Base-by-base conservation (phyloP, 2,113 vertebrate species). In the Ovibos moschatus region DNA sequence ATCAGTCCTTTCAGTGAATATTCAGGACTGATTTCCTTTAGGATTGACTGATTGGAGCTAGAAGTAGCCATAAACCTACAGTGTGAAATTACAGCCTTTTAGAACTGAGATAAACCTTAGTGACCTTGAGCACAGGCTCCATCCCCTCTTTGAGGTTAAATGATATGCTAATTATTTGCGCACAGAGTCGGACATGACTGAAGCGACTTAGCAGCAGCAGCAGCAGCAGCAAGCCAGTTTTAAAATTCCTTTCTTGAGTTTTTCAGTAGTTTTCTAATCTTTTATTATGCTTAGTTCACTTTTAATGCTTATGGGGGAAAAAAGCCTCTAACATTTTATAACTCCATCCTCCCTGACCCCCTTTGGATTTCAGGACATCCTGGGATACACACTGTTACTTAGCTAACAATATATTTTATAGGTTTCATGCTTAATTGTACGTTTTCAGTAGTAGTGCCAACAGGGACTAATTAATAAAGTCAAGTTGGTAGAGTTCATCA, bases 391-490 rank as follows among this genome's bases (percentile, higher is more conserved):
- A 83, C 14, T 93, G 14, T 71, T 92, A 67, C 19, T 28, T 91
- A 89, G 64, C 6, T 62, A 94, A 84, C 21, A 33, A 30, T 7
- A 67, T 5, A 87, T 51, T 83, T 93, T 91, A 45, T 50, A 13
- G 84, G 53, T 78, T 92, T 94, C 71, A 40, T 92, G 76, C 47
- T 93, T 88, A 91, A 81, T n/a, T 92, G 43, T 28, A 21, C 16
- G 17, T 87, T 94, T 91, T 79, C 16, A 30, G 53, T 90, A 95
- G 40, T 83, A 83, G n/a, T 81, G 45, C 16, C 50, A 60, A 57
- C n/a, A 47, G 43, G 28, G 25, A 87, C 60, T 64, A 30, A 43
- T 97, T 64, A 81, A 76, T 93, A 86, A 85, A 50, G 53, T 89
- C 47, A 55, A 74, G 14, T 74, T 84, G 36, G 23, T 79, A 28